These are phyloP conservation scores for Zophobas morio DNA, from an alignment of 1,140 invertebrate genomes.

Conservation along the genomic window DNA sequence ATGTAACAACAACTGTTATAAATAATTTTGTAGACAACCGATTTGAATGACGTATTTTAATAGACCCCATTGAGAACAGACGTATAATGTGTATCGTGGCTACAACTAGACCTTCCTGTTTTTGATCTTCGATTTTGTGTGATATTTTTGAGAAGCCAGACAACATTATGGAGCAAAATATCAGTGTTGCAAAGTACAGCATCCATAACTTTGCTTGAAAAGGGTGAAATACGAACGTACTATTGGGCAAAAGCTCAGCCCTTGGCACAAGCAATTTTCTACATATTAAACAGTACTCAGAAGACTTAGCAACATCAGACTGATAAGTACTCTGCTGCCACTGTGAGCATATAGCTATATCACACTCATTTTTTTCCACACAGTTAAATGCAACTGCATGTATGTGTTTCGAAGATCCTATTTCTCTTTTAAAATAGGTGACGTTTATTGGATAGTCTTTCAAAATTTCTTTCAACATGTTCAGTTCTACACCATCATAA, in stretches of 20 bases:
- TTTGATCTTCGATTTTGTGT: not conserved
- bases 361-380: not conserved
- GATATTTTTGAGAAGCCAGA: not conserved
- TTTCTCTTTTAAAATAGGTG: not conserved
- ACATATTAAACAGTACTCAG: not conserved
- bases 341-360: not conserved
- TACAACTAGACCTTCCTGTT: too few relatives aligned
- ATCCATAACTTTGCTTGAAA: not conserved
- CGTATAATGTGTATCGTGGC: too few relatives aligned
- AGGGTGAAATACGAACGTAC: not conserved
- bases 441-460: not conserved
- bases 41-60: not conserved
- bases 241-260: not conserved
- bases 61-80: not conserved
- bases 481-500: constrained; percentile 1
- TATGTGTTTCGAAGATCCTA: not conserved
- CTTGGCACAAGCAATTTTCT: not conserved
- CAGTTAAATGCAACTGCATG: not conserved
- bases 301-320: not conserved
- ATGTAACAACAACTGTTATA: not conserved
- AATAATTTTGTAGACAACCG: not conserved
- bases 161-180: not conserved
- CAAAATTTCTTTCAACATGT: constrained; percentile 7
- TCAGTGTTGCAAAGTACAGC: not conserved
- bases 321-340: not conserved